Percentiles rank a stretch among this genome's conserved stretches.
Evolutionary conservation across 2,888 invertebrate species (phyloP).

Genomic region (Silvanus unidentatus): DNA sequence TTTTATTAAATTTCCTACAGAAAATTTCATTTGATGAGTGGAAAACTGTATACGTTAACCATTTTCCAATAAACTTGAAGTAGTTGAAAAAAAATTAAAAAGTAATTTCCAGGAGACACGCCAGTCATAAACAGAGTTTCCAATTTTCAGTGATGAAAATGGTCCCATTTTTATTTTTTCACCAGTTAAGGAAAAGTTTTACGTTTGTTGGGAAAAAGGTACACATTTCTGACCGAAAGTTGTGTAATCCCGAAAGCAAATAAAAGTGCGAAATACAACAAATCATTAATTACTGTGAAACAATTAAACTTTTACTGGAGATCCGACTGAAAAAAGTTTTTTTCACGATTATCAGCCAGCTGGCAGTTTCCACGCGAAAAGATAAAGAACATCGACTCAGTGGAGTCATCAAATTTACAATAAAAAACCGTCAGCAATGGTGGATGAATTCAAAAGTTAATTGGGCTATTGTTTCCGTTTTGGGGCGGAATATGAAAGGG

Average conservation of each 20-base stretch:
- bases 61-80: no score
- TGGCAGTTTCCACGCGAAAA: slow-evolving; percentile 30
- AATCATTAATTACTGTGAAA: slow-evolving; percentile 33
- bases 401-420: slow-evolving; percentile 26
- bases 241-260: slow-evolving; percentile 22
- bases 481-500: slow-evolving; percentile 14
- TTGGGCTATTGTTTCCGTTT: slow-evolving; percentile 27
- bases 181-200: no score
- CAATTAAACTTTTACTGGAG: slow-evolving; percentile 31
- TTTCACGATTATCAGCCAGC: slow-evolving; percentile 31
- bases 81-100: no score
- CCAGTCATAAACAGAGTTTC: no score
- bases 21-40: no score
- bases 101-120: no score
- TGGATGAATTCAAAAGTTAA: slow-evolving; percentile 24
- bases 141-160: no score
- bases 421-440: slow-evolving; percentile 15
- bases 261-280: slow-evolving; percentile 24
- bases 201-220: no score
- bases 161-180: no score
- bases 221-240: slow-evolving; percentile 9
- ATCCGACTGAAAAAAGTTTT: slow-evolving; percentile 27
- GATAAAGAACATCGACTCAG: slow-evolving; percentile 25
- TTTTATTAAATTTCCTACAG: no score
- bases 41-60: no score